phyloP scores from a whole-genome alignment of 2,113 vertebrate genomes.

The Tichodroma muraria region DNA sequence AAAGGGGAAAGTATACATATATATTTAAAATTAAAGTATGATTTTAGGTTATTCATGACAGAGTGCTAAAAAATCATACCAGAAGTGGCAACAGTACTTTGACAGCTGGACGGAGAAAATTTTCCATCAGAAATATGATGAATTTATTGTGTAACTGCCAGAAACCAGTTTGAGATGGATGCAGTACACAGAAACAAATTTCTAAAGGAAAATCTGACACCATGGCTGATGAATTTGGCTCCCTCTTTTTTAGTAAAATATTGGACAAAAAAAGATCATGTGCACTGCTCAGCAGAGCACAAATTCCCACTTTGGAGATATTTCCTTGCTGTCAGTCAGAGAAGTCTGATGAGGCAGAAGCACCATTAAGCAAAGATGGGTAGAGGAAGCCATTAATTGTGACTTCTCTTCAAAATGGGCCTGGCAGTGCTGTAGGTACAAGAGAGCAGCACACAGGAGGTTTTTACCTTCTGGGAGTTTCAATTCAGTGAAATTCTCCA shows the following conservation, averaged over 20 bases:
- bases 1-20: not conserved
- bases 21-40: conserved; percentile 13
- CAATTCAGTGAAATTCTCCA: not conserved
- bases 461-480: not conserved
- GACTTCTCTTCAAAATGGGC: not conserved
- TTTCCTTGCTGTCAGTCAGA: not conserved
- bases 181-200: not conserved
- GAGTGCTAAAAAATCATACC: not conserved
- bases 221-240: not conserved
- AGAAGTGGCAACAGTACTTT: not conserved
- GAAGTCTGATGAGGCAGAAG: not conserved
- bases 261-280: not conserved
- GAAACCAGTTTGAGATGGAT: not conserved
- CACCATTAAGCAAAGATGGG: not conserved
- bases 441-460: not conserved
- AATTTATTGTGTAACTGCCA: not conserved
- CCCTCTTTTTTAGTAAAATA: not conserved
- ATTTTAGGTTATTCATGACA: conserved; percentile 23
- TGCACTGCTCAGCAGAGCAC: not conserved
- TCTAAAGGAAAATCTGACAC: not conserved
- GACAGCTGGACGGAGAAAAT: not conserved
- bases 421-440: not conserved
- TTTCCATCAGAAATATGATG: not conserved
- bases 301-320: not conserved
- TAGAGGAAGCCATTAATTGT: not conserved